phyloP scores from a whole-genome alignment of 1,140 invertebrate genomes.

The Drosophila rhopaloa region DNA sequence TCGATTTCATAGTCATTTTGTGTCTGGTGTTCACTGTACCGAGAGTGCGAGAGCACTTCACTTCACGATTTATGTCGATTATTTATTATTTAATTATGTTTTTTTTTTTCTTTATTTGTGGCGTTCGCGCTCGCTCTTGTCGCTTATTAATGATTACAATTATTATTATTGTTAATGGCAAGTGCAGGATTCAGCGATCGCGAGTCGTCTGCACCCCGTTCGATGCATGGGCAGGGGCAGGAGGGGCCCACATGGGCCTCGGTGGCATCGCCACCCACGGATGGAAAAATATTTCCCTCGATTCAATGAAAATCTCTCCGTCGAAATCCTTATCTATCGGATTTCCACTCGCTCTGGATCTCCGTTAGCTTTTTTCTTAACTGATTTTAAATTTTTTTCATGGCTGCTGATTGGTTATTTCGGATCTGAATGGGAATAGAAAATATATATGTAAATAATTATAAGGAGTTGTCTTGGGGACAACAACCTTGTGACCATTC shows the following conservation, averaged over 20 bases:
- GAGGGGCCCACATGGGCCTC: conserved; percentile 37
- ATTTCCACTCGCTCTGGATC: conserved; percentile 10
- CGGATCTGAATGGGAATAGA: conserved; percentile 22
- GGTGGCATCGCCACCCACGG: conserved; percentile 38
- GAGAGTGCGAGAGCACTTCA: conserved; percentile 29
- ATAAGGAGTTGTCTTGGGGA: conserved; percentile 15
- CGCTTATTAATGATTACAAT: conserved; percentile 26
- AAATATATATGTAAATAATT: conserved; percentile 18
- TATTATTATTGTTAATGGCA: conserved; percentile 62
- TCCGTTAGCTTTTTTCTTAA: neutral
- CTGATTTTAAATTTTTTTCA: conserved; percentile 16
- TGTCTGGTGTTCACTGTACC: conserved; percentile 26
- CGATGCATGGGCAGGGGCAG: conserved; percentile 29
- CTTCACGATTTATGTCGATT: conserved; percentile 44
- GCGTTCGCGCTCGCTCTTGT: neutral
- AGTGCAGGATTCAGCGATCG: conserved; percentile 7
- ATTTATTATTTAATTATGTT: conserved; percentile 42
- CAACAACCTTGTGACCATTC: conserved; percentile 49
- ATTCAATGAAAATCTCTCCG: conserved; percentile 3
- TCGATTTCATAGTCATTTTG: conserved; percentile 85
- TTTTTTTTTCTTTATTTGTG: neutral
- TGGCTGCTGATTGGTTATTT: conserved; percentile 9
- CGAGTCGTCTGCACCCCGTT: conserved; percentile 27
- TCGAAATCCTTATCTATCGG: conserved; percentile 17
- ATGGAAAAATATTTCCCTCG: neutral